Conservation (phyloP, 2,888 invertebrate species). For the Xestia rhomboidea region DNA sequence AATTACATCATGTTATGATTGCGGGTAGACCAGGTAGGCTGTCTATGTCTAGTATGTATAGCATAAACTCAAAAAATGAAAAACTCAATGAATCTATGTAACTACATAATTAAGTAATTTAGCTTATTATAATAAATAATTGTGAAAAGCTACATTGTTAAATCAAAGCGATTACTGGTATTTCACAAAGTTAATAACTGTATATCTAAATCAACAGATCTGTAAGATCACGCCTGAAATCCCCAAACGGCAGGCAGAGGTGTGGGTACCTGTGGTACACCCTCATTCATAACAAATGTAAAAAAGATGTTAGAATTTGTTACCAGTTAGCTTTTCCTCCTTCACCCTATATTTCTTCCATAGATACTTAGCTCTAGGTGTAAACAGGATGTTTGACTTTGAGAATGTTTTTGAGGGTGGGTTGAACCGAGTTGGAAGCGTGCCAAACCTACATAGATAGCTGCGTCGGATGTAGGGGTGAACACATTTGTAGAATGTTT, state of each 20-base stretch:
- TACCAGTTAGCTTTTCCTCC: too few species aligned
- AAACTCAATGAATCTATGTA: background rate
- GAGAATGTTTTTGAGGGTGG: conserved; percentile 10
- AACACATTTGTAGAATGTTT: conserved; percentile 2
- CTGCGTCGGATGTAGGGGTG: background rate
- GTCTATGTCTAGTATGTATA: background rate
- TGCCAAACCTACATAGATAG: conserved; percentile 6
- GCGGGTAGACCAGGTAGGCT: background rate
- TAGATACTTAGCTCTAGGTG: background rate
- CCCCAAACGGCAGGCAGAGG: background rate
- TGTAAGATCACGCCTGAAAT: background rate
- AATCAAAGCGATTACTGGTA: too few species aligned
- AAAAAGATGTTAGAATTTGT: background rate
- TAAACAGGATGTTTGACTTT: conserved; percentile 21
- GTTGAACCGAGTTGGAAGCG: conserved; percentile 18
- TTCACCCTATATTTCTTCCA: background rate
- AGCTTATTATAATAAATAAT: too few species aligned
- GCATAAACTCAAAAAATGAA: background rate
- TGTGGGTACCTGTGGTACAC: background rate
- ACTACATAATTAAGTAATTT: background rate
- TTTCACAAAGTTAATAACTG: background rate
- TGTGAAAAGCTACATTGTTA: too few species aligned
- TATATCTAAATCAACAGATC: background rate
- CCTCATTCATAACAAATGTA: background rate
- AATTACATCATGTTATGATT: background rate